Evolutionary conservation across 2,797 vertebrate species (phyloP), one percentile per base, ranked within the genome.

Genomic region (Cryptoprocta ferox): DNA sequence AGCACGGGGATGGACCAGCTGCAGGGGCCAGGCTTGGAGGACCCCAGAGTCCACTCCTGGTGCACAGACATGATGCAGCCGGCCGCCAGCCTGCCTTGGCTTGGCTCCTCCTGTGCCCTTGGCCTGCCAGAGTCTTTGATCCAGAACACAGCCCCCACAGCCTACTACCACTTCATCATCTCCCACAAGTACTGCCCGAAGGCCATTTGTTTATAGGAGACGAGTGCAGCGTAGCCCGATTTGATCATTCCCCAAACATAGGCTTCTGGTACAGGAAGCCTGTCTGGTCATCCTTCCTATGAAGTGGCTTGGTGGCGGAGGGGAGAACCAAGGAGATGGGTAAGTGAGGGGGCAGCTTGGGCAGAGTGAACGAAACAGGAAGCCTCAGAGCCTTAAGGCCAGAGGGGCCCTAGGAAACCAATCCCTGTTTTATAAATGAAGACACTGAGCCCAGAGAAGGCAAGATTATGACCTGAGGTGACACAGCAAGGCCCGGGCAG

Each of bases 161-260:
- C 9, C 83, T 0, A 70, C 93, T 94, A 92, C 96, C 80, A 0
- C 1, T 0, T 89, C 76, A 89, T 95, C 96, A 97, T 42, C 50
- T 95, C 26, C 61, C 75, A 0, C 50, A 71, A 88, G 96, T 96
- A 93, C 92, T 48, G 32, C 56, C 0, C 70, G 32, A 89, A 37
- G 76, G 65, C 95, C 94, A 16, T 97, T 96, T 92, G 82, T 95
- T 98, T 96, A 94, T 93, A 95, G 80, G 63, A 84, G 56, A 56
- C 37, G 94, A 97, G 85, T 95, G 78, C 80, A 96, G 97, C 92
- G 95, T 97, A 98, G 95, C 87, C 91, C 68, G 71, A 81, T 96
- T 50, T 76, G 82, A 81, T 37, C 21, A 3, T 26, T 89, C 32
- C 80, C 80, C 75, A 85, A 79, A 89, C n/a, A 87, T 9, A 76